Conservation (phyloP, 2,888 invertebrate species). For the Lepidonotus clava region DNA sequence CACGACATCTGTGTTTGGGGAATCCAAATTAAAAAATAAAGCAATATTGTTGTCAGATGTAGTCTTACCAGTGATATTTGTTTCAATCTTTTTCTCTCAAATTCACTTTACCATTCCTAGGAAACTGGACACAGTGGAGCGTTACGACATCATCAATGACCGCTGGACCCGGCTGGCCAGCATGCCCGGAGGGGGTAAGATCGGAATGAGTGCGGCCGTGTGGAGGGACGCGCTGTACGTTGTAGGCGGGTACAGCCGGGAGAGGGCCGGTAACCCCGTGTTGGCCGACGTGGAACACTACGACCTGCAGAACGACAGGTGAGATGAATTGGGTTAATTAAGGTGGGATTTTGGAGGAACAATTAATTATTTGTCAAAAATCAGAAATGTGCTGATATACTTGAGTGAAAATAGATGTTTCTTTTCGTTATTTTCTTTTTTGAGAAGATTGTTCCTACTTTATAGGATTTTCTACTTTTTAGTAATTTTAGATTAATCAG, state of each 20-base stretch:
- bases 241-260: conserved; percentile 70
- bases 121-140: conserved; percentile 68
- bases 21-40: too few species aligned
- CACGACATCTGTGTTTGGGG: too few species aligned
- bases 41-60: too few species aligned
- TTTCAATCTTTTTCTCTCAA: too few species aligned
- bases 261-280: conserved; percentile 62
- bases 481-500: not conserved
- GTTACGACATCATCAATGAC: conserved; percentile 67
- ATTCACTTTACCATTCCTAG: too few species aligned
- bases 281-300: conserved; percentile 71
- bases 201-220: conserved; percentile 67
- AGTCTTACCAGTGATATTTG: too few species aligned
- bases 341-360: too few species aligned
- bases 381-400: too few species aligned
- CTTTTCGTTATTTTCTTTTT: not conserved
- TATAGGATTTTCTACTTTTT: too few species aligned
- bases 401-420: too few species aligned
- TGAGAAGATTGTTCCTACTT: not conserved
- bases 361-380: too few species aligned
- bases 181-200: conserved; percentile 67
- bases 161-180: conserved; percentile 66
- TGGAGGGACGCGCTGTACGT: conserved; percentile 67
- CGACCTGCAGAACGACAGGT: conserved; percentile 68
- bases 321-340: too few species aligned